phyloP scores from a whole-genome alignment of 2,797 vertebrate genomes.

The Galago senegalensis region DNA sequence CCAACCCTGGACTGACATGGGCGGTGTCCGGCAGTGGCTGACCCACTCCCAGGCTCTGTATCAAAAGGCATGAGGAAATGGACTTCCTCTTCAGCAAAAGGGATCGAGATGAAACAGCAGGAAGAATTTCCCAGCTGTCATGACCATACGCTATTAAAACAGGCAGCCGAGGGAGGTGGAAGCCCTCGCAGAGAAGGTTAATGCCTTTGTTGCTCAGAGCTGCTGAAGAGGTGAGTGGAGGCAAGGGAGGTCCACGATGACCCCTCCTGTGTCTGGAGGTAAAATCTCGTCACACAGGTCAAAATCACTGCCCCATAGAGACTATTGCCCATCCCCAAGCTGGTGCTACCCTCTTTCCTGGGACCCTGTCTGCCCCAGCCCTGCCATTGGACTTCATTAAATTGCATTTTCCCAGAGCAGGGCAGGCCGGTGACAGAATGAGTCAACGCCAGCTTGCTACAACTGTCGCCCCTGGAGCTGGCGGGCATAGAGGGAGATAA shows the following conservation, averaged over 20 bases:
- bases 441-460: slow-evolving; percentile 80
- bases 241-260: not conserved
- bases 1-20: not conserved
- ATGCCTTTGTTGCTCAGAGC: not conserved
- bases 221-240: not conserved
- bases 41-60: slow-evolving; percentile 30
- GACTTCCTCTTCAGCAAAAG: slow-evolving; percentile 56
- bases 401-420: slow-evolving; percentile 83
- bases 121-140: slow-evolving; percentile 68
- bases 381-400: slow-evolving; percentile 74
- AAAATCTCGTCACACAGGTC: not conserved
- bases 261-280: slow-evolving; percentile 1
- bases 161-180: slow-evolving; percentile 20
- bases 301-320: not conserved
- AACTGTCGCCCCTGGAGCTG: slow-evolving; percentile 80
- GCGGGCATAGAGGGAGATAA: slow-evolving; percentile 76
- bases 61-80: slow-evolving; percentile 54
- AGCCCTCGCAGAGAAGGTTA: slow-evolving; percentile 37
- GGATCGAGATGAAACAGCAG: slow-evolving; percentile 60
- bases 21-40: not conserved
- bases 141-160: slow-evolving; percentile 68
- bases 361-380: slow-evolving; percentile 60
- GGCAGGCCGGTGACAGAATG: slow-evolving; percentile 75
- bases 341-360: slow-evolving; percentile 23
- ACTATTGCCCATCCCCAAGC: not conserved